A percentile compares a stretch with the other conserved stretches of the same genome.
Evolutionary conservation across 2,113 vertebrate genomes (phyloP).

Genomic region (Aptenodytes forsteri): DNA sequence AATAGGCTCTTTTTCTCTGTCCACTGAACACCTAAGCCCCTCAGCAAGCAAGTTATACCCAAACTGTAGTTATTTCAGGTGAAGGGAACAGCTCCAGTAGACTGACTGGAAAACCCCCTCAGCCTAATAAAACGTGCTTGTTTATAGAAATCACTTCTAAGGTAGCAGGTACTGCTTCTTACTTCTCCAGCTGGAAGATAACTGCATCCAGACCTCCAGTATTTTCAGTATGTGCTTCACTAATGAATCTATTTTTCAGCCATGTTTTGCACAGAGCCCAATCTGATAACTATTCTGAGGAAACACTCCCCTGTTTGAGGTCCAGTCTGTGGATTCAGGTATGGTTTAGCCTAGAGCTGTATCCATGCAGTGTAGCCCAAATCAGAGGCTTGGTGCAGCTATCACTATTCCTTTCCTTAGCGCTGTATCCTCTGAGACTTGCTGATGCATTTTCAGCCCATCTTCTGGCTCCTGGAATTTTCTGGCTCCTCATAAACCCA

Average conservation of each 20-base stretch:
- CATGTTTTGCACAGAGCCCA: background rate
- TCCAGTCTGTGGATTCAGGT: background rate
- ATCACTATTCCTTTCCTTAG: background rate
- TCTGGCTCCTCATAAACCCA: background rate
- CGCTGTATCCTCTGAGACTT: background rate
- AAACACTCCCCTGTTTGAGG: background rate
- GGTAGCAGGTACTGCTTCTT: background rate
- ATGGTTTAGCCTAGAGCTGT: background rate
- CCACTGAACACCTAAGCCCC: rapidly evolving
- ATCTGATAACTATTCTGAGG: background rate
- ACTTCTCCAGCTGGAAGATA: background rate
- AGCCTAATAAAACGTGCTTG: background rate
- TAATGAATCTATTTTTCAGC: background rate
- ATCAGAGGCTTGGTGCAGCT: background rate
- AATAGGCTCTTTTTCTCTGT: background rate
- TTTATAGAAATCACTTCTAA: background rate
- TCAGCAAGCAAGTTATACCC: background rate
- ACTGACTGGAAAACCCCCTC: background rate
- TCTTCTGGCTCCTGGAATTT: background rate
- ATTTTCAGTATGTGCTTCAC: background rate
- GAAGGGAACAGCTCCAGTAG: background rate
- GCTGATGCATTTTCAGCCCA: background rate
- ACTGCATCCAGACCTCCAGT: background rate
- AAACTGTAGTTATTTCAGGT: background rate
- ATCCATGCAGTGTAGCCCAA: background rate